Conservation (phyloP, 37 sponge, comb jelly and placozoan genomes). For the Eunapius fragilis region DNA sequence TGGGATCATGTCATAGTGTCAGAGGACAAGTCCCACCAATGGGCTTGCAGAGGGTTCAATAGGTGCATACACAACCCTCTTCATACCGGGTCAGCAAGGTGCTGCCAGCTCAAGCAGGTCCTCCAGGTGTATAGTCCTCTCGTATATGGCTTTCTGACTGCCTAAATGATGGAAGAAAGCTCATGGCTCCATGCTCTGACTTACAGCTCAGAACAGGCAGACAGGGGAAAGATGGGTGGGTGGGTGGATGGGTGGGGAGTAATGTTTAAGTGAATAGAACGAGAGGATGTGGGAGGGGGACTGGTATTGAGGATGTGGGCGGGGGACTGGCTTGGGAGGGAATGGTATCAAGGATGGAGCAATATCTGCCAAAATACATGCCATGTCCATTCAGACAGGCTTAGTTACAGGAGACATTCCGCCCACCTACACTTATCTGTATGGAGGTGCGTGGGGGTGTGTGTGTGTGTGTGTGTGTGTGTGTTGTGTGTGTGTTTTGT, state of each 20-base stretch:
- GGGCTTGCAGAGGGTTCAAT: neutral
- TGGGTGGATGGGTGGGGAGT: neutral
- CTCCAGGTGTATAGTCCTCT: slow-evolving; percentile 75
- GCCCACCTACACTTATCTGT: neutral
- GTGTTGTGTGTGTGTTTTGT: slow-evolving; percentile 8
- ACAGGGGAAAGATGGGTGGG: neutral
- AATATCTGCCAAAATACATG: neutral
- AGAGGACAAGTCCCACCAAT: neutral
- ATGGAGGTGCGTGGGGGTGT: neutral
- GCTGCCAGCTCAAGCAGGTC: slow-evolving; percentile 86
- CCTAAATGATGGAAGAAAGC: slow-evolving; percentile 28
- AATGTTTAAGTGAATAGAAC: neutral
- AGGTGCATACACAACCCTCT: neutral
- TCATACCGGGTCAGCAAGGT: slow-evolving; percentile 81
- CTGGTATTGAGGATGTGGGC: neutral
- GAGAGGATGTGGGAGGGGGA: neutral
- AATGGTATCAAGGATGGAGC: neutral
- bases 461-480: slow-evolving; percentile 22
- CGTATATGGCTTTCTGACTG: slow-evolving; percentile 65
- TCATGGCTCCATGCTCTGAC: neutral
- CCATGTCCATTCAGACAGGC: neutral
- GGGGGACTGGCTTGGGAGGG: neutral
- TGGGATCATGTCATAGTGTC: neutral
- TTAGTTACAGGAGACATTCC: neutral
- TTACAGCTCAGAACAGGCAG: too few relatives aligned